Base-by-base conservation (phyloP, 2,888 invertebrate species). In the Seladonia tumulorum region DNA sequence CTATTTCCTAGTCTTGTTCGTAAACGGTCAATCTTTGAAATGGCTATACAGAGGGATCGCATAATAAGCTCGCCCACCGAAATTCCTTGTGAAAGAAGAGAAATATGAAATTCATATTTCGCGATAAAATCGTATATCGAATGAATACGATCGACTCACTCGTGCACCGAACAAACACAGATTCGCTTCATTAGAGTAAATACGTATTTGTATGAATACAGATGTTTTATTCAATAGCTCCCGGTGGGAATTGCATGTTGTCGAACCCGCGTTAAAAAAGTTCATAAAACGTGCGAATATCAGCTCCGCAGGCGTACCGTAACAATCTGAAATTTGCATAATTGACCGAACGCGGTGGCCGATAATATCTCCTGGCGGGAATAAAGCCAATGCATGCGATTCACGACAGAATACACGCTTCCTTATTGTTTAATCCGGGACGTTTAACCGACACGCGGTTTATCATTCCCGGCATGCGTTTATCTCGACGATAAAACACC, bases 361-460 rank as follows among this genome's bases (percentile, higher is more conserved):
- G 77, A 82, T 78, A 81, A 79, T 76, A 77, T 81, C 79, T 68
- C 39, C 42, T 25, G 53, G 29, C 70, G 22, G 10, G 70, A 73
- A 74, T 77, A 66, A 45, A 42, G 76, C 66, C 77, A 63, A 83
- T 87, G 76, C 42, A 42, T 76, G 71, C 57, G 74, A 83, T 76
- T 83, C 76, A 60, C 80, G 80, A 76, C 78, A 74, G 66, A 66
- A 63, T 77, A 60, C 45, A 70, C 71, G 39, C 81, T 78, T 79
- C 79, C 75, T 85, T 75, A 87, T 87, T 87, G 80, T 81, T 81
- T 77, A 39, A 81, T 49, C 70, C 70, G 47, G 29, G 70, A n/a
- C 79, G 68, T 84, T 87, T 82, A 84, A 87, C 74, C 70, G 42
- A 72, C 66, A 71, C 66, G 45, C 47, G 45, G 35, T 57, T 81